Evolutionary conservation across 2,113 vertebrate species (phyloP).

Genomic region (Vicugna pacos): DNA sequence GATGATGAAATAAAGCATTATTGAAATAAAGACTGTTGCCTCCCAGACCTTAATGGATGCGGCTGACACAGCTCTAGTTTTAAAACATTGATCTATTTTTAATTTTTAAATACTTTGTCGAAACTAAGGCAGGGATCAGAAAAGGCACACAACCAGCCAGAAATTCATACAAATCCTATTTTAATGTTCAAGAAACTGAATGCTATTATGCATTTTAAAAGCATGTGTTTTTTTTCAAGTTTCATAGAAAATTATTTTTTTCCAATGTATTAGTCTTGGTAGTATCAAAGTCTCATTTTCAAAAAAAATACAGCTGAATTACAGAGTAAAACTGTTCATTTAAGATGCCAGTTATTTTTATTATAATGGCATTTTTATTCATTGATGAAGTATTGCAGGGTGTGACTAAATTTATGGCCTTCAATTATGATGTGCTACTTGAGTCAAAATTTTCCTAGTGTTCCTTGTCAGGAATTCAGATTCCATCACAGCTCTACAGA

Average conservation of each 20-base stretch:
- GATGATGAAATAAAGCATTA: slow-evolving; percentile 61
- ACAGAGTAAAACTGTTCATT: neutral
- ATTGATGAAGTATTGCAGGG: neutral
- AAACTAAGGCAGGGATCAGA: neutral
- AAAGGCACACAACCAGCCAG: neutral
- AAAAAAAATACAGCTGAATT: neutral
- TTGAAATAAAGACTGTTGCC: slow-evolving; percentile 58
- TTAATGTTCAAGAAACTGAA: neutral
- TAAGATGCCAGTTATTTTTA: neutral
- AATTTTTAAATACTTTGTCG: slow-evolving; percentile 61
- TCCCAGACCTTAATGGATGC: neutral
- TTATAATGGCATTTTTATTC: neutral
- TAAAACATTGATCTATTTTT: slow-evolving; percentile 48
- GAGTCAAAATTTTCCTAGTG: neutral
- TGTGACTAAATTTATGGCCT: neutral
- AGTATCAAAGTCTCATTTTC: neutral
- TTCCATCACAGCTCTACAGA: accelerated
- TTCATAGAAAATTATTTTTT: neutral
- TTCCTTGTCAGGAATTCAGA: neutral
- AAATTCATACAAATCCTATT: neutral
- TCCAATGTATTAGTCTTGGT: neutral
- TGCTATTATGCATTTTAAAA: neutral
- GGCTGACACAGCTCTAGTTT: slow-evolving; percentile 5
- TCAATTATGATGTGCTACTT: neutral
- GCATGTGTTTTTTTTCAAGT: neutral